Evolutionary conservation across 2,888 invertebrate genomes (phyloP).

Genomic region (Tholera decimalis): DNA sequence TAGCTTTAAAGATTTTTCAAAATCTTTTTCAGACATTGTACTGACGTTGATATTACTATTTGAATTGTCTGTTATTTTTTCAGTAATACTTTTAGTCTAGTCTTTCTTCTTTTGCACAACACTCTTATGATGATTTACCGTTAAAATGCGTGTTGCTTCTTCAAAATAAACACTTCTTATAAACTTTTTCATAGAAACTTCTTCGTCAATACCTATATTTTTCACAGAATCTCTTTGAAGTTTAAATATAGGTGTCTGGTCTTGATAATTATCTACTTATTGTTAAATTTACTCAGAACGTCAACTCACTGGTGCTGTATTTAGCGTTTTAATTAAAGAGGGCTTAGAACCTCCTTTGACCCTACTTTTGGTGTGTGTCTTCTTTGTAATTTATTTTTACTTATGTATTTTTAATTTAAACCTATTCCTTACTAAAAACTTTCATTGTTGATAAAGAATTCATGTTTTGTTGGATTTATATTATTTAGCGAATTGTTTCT

Average conservation of each 20-base stretch:
- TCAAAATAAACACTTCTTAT: constrained; percentile 3
- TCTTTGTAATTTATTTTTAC: constrained; percentile 34
- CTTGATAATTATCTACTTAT: constrained; percentile 31
- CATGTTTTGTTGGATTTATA: background rate
- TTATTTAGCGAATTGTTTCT: background rate
- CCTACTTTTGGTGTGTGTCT: constrained; percentile 6
- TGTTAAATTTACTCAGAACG: constrained; percentile 13
- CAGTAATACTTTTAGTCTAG: no score
- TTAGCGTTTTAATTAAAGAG: constrained; percentile 46
- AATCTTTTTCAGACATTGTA: constrained; percentile 48
- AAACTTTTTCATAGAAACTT: background rate
- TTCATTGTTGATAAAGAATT: background rate
- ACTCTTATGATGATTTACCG: background rate
- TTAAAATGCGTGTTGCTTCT: constrained; percentile 2
- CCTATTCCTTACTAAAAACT: no score
- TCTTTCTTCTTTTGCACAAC: no score
- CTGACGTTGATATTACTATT: background rate
- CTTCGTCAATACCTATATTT: background rate
- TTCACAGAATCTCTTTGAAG: constrained; percentile 46
- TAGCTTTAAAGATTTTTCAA: constrained; percentile 69
- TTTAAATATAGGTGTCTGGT: constrained; percentile 20
- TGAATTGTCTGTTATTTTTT: background rate
- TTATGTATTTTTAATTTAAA: background rate
- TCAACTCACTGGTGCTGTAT: constrained; percentile 10
- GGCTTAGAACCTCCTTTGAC: background rate